A percentile compares a stretch with the other conserved stretches of the same genome.
phyloP scores from a whole-genome alignment of 2,888 invertebrate genomes.

The Ditylenchus weischeri region DNA sequence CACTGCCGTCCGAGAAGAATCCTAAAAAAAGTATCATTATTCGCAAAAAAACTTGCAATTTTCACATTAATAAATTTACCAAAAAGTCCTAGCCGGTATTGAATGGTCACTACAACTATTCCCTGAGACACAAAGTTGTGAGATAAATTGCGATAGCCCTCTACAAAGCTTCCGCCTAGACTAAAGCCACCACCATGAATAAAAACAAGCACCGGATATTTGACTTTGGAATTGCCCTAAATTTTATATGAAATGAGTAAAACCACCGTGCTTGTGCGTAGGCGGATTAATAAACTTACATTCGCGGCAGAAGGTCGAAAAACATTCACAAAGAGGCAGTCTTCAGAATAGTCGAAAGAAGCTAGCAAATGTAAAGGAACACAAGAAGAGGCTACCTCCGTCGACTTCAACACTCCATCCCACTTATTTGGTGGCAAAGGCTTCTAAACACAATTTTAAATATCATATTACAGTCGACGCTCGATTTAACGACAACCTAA shows the following conservation, averaged over 20 bases:
- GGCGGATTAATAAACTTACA: background rate
- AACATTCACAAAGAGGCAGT: conserved; percentile 87
- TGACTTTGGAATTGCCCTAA: conserved; percentile 7
- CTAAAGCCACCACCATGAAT: conserved; percentile 90
- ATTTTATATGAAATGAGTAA: no score
- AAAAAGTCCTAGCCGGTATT: conserved; percentile 84
- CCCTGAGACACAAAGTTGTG: conserved; percentile 66
- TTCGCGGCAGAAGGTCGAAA: conserved; percentile 69
- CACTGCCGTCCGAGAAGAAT: conserved; percentile 42
- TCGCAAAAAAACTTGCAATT: no score
- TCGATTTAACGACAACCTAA: no score
- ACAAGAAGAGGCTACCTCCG: conserved; percentile 41
- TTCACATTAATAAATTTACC: conserved; percentile 62
- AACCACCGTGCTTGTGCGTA: no score
- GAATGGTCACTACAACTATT: conserved; percentile 85
- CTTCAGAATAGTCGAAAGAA: conserved; percentile 66
- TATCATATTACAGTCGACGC: no score
- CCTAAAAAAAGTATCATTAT: conserved; percentile 29
- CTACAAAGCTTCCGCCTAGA: conserved; percentile 65
- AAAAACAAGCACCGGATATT: conserved; percentile 80
- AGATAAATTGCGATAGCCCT: conserved; percentile 39
- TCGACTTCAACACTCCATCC: conserved; percentile 45
- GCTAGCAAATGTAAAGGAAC: conserved; percentile 35
- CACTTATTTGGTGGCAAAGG: conserved; percentile 42
- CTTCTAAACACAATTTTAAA: conserved; percentile 33